phyloP scores from a whole-genome alignment of 2,888 invertebrate genomes.

The Drosophila mimetica region DNA sequence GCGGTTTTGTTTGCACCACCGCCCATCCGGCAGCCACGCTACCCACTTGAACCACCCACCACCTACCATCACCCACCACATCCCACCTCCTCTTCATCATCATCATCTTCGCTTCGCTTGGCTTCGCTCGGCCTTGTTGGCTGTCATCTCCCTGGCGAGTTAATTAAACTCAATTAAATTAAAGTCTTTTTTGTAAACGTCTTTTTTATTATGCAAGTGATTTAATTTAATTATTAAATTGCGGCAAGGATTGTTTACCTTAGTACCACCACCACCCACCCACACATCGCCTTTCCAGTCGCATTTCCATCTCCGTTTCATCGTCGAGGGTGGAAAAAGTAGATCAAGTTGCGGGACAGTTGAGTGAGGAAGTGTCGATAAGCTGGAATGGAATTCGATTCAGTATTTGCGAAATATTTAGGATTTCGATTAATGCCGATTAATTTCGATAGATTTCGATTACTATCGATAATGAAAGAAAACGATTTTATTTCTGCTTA shows the following conservation, averaged over 20 bases:
- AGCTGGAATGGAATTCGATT: not conserved
- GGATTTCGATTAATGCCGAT: too few species aligned
- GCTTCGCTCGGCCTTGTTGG: conserved; percentile 53
- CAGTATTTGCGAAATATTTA: not conserved
- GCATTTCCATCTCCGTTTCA: not conserved
- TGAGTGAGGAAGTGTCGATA: not conserved
- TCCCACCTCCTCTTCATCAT: conserved; percentile 3
- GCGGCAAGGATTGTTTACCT: conserved; percentile 67
- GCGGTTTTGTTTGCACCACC: conserved; percentile 42
- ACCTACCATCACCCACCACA: conserved; percentile 2
- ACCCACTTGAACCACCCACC: conserved; percentile 2
- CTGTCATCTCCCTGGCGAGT: conserved; percentile 81
- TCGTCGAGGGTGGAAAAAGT: not conserved
- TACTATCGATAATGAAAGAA: too few species aligned
- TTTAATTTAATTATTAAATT: conserved; percentile 79
- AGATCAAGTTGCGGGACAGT: not conserved
- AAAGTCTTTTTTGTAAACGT: conserved; percentile 66
- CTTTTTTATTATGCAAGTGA: conserved; percentile 80
- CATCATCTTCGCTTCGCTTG: conserved; percentile 26
- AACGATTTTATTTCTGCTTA: too few species aligned
- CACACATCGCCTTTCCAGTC: not conserved
- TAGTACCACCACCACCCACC: not conserved
- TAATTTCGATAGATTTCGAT: too few species aligned
- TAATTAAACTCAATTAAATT: conserved; percentile 84
- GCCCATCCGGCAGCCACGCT: not conserved